Conservation (phyloP, 2,888 invertebrate genomes). For the Ferdinandea cuprea region DNA sequence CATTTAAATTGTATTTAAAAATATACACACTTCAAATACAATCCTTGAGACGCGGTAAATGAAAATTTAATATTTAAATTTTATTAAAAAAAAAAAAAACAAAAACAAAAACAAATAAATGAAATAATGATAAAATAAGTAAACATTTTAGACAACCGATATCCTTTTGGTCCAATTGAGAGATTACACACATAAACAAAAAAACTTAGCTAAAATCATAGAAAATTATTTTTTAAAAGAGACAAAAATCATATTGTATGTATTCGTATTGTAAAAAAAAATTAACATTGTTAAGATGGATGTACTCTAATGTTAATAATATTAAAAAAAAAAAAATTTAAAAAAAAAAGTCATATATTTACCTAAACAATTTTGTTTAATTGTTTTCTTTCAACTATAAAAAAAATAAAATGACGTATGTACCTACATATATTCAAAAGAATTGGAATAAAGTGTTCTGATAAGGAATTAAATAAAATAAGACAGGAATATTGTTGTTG, state of each 20-base stretch:
- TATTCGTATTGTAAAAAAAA: slow-evolving; percentile 53
- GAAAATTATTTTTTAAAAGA: slow-evolving; percentile 60
- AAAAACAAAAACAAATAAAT: too few relatives aligned
- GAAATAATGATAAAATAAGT: slow-evolving; percentile 21
- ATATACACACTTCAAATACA: slow-evolving; percentile 15
- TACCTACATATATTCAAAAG: slow-evolving; percentile 54
- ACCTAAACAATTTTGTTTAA: slow-evolving; percentile 25
- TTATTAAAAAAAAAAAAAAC: slow-evolving; percentile 26
- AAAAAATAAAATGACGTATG: slow-evolving; percentile 58
- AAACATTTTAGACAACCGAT: slow-evolving; percentile 52
- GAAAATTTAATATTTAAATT: slow-evolving; percentile 70
- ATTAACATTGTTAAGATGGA: slow-evolving; percentile 57
- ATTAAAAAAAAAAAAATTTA: slow-evolving; percentile 22
- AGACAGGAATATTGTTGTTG: too few relatives aligned
- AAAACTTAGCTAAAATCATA: slow-evolving; percentile 7
- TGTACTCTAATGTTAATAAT: slow-evolving; percentile 56
- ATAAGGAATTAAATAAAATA: slow-evolving; percentile 33
- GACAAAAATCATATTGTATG: slow-evolving; percentile 28
- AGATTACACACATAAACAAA: slow-evolving; percentile 12
- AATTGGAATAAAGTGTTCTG: slow-evolving; percentile 59
- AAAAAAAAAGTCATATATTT: slow-evolving; percentile 37
- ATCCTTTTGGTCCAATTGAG: slow-evolving; percentile 61
- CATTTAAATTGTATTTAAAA: not conserved
- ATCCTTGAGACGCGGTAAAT: slow-evolving; percentile 21
- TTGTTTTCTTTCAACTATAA: slow-evolving; percentile 30